Percentiles rank a stretch among this genome's conserved stretches.
Evolutionary conservation across 2,888 invertebrate species (phyloP).

Genomic region (Nomada flava): DNA sequence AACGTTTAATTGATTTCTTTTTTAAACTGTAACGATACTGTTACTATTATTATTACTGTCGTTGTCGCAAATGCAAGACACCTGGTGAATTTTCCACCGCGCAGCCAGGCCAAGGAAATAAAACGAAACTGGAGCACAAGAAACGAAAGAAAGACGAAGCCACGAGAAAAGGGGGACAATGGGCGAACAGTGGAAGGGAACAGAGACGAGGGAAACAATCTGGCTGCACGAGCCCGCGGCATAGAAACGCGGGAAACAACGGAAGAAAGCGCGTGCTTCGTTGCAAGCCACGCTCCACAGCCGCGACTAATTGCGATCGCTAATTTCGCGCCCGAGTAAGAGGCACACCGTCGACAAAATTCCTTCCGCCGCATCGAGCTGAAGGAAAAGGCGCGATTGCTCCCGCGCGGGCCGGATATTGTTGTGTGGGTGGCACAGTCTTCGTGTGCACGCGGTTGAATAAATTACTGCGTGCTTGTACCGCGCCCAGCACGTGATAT

Average conservation of each 20-base stretch:
- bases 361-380: neutral
- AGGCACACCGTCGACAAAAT: conserved; percentile 1
- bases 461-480: conserved; percentile 56
- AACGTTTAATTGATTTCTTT: too few relatives aligned
- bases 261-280: conserved; percentile 37
- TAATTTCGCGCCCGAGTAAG: conserved; percentile 57
- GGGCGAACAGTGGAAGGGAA: conserved; percentile 13
- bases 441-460: conserved; percentile 26
- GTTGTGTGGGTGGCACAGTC: neutral
- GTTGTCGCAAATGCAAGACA: neutral
- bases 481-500: conserved; percentile 37
- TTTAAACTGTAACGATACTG: too few relatives aligned
- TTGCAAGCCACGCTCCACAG: conserved; percentile 13
- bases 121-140: neutral
- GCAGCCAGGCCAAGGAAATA: neutral
- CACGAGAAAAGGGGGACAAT: conserved; percentile 33
- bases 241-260: conserved; percentile 48
- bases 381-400: conserved; percentile 9
- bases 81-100: neutral
- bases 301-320: conserved; percentile 63
- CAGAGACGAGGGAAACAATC: conserved; percentile 51
- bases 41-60: too few relatives aligned
- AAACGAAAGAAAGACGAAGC: conserved; percentile 6
- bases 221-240: conserved; percentile 51
- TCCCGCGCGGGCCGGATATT: neutral